Conservation (phyloP, 2,797 vertebrate species). For the Halcyon leucocephala region DNA sequence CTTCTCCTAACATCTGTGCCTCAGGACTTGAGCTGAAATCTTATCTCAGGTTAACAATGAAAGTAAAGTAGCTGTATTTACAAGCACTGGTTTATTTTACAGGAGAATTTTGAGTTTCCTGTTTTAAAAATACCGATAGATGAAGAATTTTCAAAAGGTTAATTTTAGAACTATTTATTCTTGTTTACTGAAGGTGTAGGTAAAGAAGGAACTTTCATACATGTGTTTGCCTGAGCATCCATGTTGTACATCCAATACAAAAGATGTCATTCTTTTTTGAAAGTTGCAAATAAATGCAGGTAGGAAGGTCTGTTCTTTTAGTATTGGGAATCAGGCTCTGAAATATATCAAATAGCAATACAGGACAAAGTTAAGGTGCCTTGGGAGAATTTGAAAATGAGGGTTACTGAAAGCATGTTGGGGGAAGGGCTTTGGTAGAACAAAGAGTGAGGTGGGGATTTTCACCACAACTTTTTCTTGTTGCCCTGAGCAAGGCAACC, state of each 20-base stretch:
- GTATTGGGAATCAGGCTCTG: neutral
- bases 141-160: neutral
- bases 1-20: neutral
- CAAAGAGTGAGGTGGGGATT: neutral
- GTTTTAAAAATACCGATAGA: neutral
- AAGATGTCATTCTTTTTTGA: neutral
- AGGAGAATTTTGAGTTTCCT: neutral
- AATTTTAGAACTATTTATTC: neutral
- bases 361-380: neutral
- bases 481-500: neutral
- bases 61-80: neutral
- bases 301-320: neutral
- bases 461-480: neutral
- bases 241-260: neutral
- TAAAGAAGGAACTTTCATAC: neutral
- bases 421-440: neutral
- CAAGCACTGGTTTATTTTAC: neutral
- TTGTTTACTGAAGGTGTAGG: neutral
- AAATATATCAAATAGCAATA: neutral
- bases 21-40: neutral
- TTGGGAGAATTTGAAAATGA: neutral
- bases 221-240: neutral
- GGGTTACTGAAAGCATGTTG: rapidly evolving
- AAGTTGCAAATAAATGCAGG: neutral
- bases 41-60: neutral